Conservation (phyloP, 2,113 vertebrate genomes). For the Cromileptes altivelis region DNA sequence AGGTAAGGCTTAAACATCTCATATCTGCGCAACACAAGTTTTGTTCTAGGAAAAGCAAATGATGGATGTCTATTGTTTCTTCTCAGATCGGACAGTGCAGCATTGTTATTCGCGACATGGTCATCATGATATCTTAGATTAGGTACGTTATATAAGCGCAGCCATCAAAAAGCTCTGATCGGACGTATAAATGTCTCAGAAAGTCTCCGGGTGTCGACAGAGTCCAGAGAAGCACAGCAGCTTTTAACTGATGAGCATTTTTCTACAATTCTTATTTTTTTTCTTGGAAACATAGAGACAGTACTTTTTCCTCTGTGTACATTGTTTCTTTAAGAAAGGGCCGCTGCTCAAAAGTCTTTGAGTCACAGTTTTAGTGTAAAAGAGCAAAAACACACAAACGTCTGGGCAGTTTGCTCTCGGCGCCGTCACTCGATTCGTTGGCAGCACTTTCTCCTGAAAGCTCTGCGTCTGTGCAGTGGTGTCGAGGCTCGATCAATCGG, state of each 20-base stretch:
- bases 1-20: conserved; percentile 97
- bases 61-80: conserved; percentile 77
- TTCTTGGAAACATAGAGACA: conserved; percentile 82
- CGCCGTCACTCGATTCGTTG: conserved; percentile 72
- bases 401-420: conserved; percentile 79
- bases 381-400: conserved; percentile 85
- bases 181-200: conserved; percentile 77
- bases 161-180: conserved; percentile 87
- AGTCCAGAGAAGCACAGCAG: conserved; percentile 83
- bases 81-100: conserved; percentile 78
- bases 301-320: conserved; percentile 80
- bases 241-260: conserved; percentile 80
- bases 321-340: conserved; percentile 86
- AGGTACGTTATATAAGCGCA: conserved; percentile 83
- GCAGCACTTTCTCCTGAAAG: conserved; percentile 82
- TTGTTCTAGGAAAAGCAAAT: conserved; percentile 92
- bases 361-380: conserved; percentile 89
- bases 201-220: conserved; percentile 78
- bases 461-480: conserved; percentile 71
- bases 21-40: conserved; percentile 91
- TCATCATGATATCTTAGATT: conserved; percentile 82
- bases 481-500: conserved; percentile 78
- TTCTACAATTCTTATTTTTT: conserved; percentile 68
- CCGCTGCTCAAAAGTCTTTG: conserved; percentile 72
- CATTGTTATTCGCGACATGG: conserved; percentile 72